These are phyloP conservation scores for Rhyzopertha dominica DNA, from an alignment of 1,140 invertebrate species.

Conservation along the genomic window DNA sequence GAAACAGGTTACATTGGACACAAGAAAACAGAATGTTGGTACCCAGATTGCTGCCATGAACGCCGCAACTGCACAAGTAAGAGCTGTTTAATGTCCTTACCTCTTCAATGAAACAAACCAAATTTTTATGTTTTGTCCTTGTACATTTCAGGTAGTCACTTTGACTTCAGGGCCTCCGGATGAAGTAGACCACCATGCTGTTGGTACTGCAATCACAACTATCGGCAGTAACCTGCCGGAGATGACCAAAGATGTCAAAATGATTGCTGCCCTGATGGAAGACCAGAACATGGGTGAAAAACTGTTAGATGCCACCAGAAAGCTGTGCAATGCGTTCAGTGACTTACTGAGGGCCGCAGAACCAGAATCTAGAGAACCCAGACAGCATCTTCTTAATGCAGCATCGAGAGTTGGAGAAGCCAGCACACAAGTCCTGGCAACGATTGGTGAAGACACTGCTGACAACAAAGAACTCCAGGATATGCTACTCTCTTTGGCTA, in stretches of 20 bases:
- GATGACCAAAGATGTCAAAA: constrained; percentile 89
- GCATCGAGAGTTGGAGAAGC: constrained; percentile 94
- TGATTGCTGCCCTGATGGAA: constrained; percentile 94
- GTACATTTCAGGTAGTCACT: constrained; percentile 87
- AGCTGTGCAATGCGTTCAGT: constrained; percentile 89
- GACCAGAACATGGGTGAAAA: constrained; percentile 73
- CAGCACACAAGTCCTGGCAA: constrained; percentile 87
- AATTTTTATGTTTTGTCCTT: too few relatives aligned
- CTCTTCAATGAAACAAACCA: too few relatives aligned
- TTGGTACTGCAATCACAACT: constrained; percentile 94
- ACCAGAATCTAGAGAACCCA: constrained; percentile 86
- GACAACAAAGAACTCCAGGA: constrained; percentile 74
- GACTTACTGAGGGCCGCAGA: constrained; percentile 92
- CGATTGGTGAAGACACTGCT: constrained; percentile 87
- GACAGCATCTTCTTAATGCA: constrained; percentile 89
- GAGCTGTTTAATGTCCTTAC: too few relatives aligned
- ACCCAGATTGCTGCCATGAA: constrained; percentile 98
- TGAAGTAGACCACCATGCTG: constrained; percentile 88
- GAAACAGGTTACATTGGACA: constrained; percentile 90
- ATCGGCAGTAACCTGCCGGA: constrained; percentile 95
- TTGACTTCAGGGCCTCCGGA: constrained; percentile 78
- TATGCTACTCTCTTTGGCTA: constrained; percentile 83
- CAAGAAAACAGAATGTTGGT: constrained; percentile 93
- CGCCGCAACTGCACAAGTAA: constrained; percentile 95
- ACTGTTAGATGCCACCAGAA: constrained; percentile 86